Base-by-base conservation (phyloP, 2,113 vertebrate species). In the Sakesphorus luctuosus region DNA sequence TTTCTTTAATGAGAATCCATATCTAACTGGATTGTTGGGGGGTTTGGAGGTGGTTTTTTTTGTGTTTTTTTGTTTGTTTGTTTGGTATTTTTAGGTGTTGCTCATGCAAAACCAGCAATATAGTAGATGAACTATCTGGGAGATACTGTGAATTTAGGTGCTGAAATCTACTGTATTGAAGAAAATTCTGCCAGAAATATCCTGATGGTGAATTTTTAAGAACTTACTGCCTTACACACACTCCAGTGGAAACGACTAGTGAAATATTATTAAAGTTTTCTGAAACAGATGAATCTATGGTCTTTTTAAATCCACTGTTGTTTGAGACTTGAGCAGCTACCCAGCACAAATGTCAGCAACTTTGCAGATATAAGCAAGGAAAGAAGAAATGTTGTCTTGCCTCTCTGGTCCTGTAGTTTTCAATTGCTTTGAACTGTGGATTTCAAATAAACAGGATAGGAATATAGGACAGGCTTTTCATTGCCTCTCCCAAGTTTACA, bases 301-400 rank as follows among this genome's bases (percentile, higher is more conserved):
- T 43, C 10, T 69, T 92, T 83, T 95, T 20, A 65, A 93, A 94
- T 91, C 38, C 20, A 65, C 35, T 89, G 44, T 67, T 71, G 36
- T 65, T 68, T 95, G 84, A 94, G 76, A 72, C 12, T 78, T 56
- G 58, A 88, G 43, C 53, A 79, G 10, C 10, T 43, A 93, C 10
- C 11, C 49, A 63, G 13, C 29, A 92, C 58, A 84, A 76, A 83
- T 75, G 36, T 76, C 74, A 93, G 25, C 6, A 68, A 46, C 28
- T 89, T 84, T 88, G 43, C 43, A 95, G 44, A n/a, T 38, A 68
- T n/a, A 55, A 87, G 31, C 24, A 85, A 94, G 5, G 12, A 74
- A 59, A 74, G 7, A 89, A 75, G 35, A 68, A 88, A 77, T 33
- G 11, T 47, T 90, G 8, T 4, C 11, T 78, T 0, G 0, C 21